Percentiles rank a stretch among this genome's conserved stretches.
Evolutionary conservation across 1,140 invertebrate species (phyloP).

Genomic region (Tribolium madens): DNA sequence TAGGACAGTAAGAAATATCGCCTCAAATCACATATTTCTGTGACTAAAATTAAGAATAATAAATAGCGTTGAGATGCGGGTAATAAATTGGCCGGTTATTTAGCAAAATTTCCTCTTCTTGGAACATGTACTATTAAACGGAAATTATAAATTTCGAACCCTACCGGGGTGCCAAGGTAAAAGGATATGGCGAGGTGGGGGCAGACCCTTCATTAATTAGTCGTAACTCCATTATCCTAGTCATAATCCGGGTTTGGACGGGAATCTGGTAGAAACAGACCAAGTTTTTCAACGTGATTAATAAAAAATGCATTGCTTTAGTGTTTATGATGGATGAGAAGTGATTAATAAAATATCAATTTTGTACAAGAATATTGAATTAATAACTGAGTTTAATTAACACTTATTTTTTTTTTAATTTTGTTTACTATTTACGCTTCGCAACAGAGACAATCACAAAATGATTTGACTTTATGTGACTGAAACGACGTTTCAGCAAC

Average conservation of each 20-base stretch:
- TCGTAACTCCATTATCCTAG: slow-evolving; percentile 28
- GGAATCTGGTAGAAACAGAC: slow-evolving; percentile 1
- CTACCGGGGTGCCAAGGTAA: slow-evolving; percentile 2
- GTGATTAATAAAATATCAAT: neutral
- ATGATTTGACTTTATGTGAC: neutral
- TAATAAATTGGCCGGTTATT: slow-evolving; percentile 52
- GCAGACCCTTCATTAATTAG: slow-evolving; percentile 35
- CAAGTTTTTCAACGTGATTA: slow-evolving; percentile 28
- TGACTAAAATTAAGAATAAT: too few relatives aligned
- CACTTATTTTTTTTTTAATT: neutral
- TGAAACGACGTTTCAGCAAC: neutral
- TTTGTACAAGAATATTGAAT: neutral
- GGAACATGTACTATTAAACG: slow-evolving; percentile 51
- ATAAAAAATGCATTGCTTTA: slow-evolving; percentile 4
- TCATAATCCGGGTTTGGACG: slow-evolving; percentile 19
- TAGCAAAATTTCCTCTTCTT: slow-evolving; percentile 49
- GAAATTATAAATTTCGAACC: slow-evolving; percentile 53
- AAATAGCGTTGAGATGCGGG: too few relatives aligned
- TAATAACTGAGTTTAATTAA: neutral
- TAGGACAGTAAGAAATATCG: slow-evolving; percentile 41
- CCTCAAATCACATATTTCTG: neutral
- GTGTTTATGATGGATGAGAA: neutral
- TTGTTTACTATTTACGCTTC: too few relatives aligned
- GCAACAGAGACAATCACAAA: neutral
- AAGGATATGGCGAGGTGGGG: slow-evolving; percentile 30